Conservation (phyloP, 2,888 invertebrate species). For the Caenorhabditis zanzibari region DNA sequence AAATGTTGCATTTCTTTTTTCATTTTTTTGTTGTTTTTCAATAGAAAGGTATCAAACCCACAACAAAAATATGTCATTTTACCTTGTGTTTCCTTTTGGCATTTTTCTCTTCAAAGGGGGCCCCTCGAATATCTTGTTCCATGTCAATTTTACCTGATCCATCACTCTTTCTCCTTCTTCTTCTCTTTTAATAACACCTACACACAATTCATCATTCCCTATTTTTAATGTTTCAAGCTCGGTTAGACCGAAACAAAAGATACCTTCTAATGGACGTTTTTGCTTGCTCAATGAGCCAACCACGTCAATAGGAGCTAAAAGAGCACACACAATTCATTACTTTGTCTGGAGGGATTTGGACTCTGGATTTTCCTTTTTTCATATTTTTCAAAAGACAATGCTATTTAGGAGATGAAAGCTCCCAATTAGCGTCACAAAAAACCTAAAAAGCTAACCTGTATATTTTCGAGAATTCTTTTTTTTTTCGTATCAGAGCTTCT, state of each 20-base stretch:
- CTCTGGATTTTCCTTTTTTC: slow-evolving; percentile 9
- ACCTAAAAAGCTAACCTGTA: no score
- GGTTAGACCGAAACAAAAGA: slow-evolving; percentile 23
- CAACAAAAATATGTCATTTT: slow-evolving; percentile 32
- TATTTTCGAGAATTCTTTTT: no score
- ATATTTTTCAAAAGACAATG: background rate
- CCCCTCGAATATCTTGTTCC: background rate
- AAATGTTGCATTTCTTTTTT: background rate
- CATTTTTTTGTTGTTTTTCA: background rate
- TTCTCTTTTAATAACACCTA: slow-evolving; percentile 15
- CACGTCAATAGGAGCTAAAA: slow-evolving; percentile 22
- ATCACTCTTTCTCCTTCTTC: background rate
- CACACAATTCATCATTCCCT: slow-evolving; percentile 12
- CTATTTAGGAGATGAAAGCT: no score
- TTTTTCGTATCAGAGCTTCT: no score
- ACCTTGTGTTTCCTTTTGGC: slow-evolving; percentile 22
- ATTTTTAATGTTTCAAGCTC: slow-evolving; percentile 26
- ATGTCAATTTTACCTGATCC: background rate
- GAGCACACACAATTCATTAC: slow-evolving; percentile 34
- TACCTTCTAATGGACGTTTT: slow-evolving; percentile 21
- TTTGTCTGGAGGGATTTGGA: slow-evolving; percentile 6
- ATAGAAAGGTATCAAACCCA: slow-evolving; percentile 6
- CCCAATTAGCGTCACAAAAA: background rate
- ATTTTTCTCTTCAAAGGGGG: background rate
- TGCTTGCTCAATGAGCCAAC: slow-evolving; percentile 13